phyloP scores from a whole-genome alignment of 2,888 invertebrate species.

The Lepidonotus clava region DNA sequence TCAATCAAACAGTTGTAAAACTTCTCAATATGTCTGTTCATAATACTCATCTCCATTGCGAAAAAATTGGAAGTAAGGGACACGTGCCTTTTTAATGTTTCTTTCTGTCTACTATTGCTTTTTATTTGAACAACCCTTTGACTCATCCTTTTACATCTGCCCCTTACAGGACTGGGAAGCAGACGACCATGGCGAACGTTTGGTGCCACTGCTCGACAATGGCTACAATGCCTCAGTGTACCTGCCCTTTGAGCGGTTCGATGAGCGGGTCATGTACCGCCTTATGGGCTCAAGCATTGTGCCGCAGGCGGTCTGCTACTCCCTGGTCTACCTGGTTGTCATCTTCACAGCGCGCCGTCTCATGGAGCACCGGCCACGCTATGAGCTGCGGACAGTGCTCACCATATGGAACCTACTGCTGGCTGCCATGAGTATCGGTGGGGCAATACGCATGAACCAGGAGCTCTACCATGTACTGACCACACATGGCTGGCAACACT shows the following conservation, averaged over 20 bases:
- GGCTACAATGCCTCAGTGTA: conserved; percentile 13
- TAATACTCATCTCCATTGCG: too few species aligned
- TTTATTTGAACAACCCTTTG: background rate
- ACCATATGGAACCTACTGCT: conserved; percentile 57
- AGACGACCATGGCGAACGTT: background rate
- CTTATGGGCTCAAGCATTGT: background rate
- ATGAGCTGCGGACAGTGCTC: conserved; percentile 54
- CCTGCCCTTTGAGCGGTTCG: conserved; percentile 22
- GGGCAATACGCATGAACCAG: conserved; percentile 57
- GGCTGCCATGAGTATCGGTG: conserved; percentile 58
- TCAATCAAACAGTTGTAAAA: too few species aligned
- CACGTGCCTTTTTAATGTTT: too few species aligned
- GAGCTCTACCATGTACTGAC: conserved; percentile 55
- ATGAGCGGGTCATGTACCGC: conserved; percentile 10
- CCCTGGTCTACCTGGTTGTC: conserved; percentile 20
- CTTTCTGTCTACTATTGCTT: background rate
- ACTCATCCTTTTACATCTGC: background rate
- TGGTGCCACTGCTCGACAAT: background rate
- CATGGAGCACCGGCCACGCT: conserved; percentile 55
- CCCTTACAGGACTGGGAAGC: background rate
- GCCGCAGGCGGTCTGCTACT: background rate
- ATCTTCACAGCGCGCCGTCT: background rate
- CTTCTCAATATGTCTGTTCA: too few species aligned
- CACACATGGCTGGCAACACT: conserved; percentile 51
- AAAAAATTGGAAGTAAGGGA: too few species aligned